Conservation (phyloP, 2,113 vertebrate genomes). For the Pantherophis guttatus region DNA sequence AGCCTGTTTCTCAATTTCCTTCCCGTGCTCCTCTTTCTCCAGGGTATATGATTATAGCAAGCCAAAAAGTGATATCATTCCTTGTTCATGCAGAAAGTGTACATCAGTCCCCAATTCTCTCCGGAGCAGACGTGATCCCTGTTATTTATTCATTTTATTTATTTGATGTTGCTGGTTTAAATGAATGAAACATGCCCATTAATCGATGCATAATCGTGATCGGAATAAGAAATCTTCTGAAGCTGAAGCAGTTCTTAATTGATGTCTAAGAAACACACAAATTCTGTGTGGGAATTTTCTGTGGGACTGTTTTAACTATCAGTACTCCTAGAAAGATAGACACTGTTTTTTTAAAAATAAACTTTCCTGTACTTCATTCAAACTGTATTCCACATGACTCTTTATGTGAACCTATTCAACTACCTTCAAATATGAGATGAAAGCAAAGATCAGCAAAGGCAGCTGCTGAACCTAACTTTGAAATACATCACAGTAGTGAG, state of each 20-base stretch:
- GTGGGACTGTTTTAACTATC: not conserved
- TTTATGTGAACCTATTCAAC: not conserved
- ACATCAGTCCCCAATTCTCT: conserved; percentile 42
- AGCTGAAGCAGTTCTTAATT: not conserved
- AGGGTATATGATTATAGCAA: conserved; percentile 28
- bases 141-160: not conserved
- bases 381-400: not conserved
- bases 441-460: not conserved
- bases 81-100: conserved; percentile 55
- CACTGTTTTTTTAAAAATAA: not conserved
- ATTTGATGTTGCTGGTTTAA: conserved; percentile 21
- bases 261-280: accelerated
- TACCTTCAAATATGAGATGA: not conserved
- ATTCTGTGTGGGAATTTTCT: not conserved
- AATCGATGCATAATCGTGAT: not conserved
- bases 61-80: conserved; percentile 46
- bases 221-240: not conserved
- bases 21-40: conserved; percentile 22
- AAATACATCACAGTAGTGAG: not conserved
- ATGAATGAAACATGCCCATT: conserved; percentile 4
- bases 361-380: not conserved
- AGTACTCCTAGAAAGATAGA: not conserved
- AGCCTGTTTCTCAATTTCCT: conserved; percentile 29
- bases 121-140: conserved; percentile 21
- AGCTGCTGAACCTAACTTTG: not conserved